Evolutionary conservation across 1,140 invertebrate species (phyloP).

Genomic region (Calliphora vicina): DNA sequence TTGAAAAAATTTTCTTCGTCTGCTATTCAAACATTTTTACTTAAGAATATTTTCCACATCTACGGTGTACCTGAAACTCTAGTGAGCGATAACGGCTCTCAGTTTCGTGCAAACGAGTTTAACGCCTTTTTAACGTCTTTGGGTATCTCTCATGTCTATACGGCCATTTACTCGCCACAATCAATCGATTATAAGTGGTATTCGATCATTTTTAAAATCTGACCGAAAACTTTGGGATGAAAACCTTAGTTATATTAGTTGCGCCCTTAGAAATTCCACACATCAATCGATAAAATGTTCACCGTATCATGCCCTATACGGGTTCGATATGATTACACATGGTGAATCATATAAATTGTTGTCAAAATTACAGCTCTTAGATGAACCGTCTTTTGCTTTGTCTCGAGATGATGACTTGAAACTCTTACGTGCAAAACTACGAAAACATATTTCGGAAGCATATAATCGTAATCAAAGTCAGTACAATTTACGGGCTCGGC

Average conservation of each 20-base stretch:
- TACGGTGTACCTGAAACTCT: conserved; percentile 36
- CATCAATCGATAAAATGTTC: conserved; percentile 22
- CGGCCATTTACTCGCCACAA: conserved; percentile 16
- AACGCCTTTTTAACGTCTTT: background rate
- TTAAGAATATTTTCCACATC: background rate
- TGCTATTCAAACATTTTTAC: background rate
- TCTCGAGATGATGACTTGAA: background rate
- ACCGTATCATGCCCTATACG: conserved; percentile 28
- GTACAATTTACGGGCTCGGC: background rate
- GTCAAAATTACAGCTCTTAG: conserved; percentile 5
- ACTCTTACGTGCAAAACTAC: background rate
- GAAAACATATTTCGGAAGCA: conserved; percentile 10
- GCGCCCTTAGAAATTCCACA: conserved; percentile 19
- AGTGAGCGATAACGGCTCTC: conserved; percentile 36
- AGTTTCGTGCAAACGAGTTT: conserved; percentile 29
- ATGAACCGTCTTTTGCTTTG: background rate
- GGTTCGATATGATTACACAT: conserved; percentile 37
- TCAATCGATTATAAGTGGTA: conserved; percentile 25
- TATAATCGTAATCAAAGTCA: conserved; percentile 1
- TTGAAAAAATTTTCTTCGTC: conserved; percentile 16
- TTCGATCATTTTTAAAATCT: conserved; percentile 26
- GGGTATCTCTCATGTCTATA: background rate
- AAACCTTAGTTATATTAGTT: conserved; percentile 22
- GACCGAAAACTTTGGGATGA: conserved; percentile 35
- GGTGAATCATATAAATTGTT: conserved; percentile 31